These are phyloP conservation scores for Festucalex cinctus DNA, from an alignment of 2,113 vertebrate genomes.

Conservation along the genomic window DNA sequence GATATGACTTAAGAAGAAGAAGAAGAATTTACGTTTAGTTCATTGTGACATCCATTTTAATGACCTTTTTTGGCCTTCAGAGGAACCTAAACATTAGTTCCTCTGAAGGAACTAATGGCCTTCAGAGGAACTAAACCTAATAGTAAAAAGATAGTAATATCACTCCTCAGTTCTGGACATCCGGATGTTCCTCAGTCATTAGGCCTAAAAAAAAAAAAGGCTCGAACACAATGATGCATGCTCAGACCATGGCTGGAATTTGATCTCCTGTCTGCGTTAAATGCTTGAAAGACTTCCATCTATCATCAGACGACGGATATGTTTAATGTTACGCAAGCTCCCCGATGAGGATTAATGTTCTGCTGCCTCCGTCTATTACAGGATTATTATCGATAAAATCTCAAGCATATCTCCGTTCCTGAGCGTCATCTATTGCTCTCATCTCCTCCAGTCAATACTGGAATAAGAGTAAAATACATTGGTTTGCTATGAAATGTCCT, in stretches of 20 bases:
- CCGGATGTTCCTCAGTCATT: not conserved
- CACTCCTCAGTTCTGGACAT: not conserved
- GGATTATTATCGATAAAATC: slow-evolving; percentile 7
- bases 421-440: slow-evolving; percentile 1
- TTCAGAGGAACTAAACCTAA: not conserved
- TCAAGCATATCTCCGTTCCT: slow-evolving; percentile 1
- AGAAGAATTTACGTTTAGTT: not conserved
- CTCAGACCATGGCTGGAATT: slow-evolving; percentile 8
- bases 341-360: slow-evolving; percentile 25
- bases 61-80: not conserved
- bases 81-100: no score
- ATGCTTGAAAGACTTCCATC: slow-evolving; percentile 25
- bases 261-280: slow-evolving; percentile 20
- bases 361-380: not conserved
- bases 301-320: slow-evolving; percentile 25
- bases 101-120: no score
- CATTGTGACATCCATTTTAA: not conserved
- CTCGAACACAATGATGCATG: slow-evolving; percentile 8
- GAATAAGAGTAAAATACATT: not conserved
- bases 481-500: not conserved
- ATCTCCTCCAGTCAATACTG: not conserved
- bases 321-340: slow-evolving; percentile 31
- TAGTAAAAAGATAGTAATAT: not conserved
- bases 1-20: not conserved
- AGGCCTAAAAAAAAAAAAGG: not conserved